Base-by-base conservation (phyloP, 2,888 invertebrate species). In the Folsomia candida region DNA sequence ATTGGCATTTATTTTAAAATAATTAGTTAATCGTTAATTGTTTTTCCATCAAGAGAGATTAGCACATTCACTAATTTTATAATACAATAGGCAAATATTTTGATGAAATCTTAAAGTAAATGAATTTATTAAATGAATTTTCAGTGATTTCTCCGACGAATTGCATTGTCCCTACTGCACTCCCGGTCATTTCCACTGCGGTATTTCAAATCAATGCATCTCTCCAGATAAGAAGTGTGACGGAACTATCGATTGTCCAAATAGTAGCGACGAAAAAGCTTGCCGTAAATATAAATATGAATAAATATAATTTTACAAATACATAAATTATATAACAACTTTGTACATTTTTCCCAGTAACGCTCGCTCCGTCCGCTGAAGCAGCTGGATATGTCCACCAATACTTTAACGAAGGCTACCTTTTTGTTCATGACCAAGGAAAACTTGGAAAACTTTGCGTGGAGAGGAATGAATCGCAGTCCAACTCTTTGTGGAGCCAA, bases 181-280 rank as follows among this genome's bases (percentile, higher is more conserved):
- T 1, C 85, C 87, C 51, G 89, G 89, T 57, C 85, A 86, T 3
- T 84, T 93, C 76, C 92, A 93, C 80, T 94, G 94, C 81, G 93
- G 93, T 0, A 86, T 91, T 65, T 81, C 81, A 26, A 86, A 90
- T 69, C 87, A 87, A 28, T 94, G 94, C 82, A 87, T 94, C 76
- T 88, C 90, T 0, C 72, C 72, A 6, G 72, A 72, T 28, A 72
- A 69, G 63, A 72, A 72, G 58, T 72, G 72, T 71, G 75, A 78
- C 51, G 93, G 93, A 64, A 88, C 89, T 68, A 85, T 87, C 0
- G 93, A 94, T 83, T 94, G 94, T 81, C 90, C 91, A 0, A 92
- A 93, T 82, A 93, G 91, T 37, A 90, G 91, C 76, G 94, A 94
- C 80, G 94, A 94, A 82, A 87, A 89, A 80, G 90, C 90, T 78